A percentile compares a stretch with the other conserved stretches of the same genome.
Evolutionary conservation across 2,113 vertebrate species (phyloP).

Genomic region (Myiozetetes cayanensis): DNA sequence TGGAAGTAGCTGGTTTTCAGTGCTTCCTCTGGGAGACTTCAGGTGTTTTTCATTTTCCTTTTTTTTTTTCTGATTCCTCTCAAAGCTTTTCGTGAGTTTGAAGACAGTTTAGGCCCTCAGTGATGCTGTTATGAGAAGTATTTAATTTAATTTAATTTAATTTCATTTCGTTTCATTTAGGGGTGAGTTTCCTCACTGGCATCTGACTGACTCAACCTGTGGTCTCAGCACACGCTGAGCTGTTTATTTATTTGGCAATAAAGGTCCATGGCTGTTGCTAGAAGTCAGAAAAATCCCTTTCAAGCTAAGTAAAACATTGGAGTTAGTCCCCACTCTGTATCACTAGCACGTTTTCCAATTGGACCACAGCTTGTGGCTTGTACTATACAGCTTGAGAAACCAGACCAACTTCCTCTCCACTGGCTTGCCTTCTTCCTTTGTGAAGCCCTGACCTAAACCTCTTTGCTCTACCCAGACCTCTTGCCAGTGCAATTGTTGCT

Average conservation of each 20-base stretch:
- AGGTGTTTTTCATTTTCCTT: no score
- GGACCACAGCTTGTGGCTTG: neutral
- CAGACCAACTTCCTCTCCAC: neutral
- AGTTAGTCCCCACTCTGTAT: neutral
- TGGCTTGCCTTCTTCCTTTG: neutral
- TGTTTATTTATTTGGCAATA: conserved; percentile 62
- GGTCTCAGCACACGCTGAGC: neutral
- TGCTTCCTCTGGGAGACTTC: no score
- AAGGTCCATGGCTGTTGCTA: conserved; percentile 53
- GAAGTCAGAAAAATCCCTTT: conserved; percentile 52
- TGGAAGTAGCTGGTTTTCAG: no score
- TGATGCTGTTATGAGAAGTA: neutral
- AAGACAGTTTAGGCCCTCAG: fast-evolving
- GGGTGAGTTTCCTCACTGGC: neutral
- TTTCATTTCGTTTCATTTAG: neutral
- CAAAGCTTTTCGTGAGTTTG: neutral
- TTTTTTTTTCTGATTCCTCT: neutral
- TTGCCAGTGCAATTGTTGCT: neutral
- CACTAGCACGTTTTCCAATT: neutral
- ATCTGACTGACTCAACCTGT: neutral
- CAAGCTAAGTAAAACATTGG: conserved; percentile 50
- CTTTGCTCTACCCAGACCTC: neutral
- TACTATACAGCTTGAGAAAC: neutral
- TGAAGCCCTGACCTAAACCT: neutral
- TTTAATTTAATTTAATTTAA: neutral